phyloP scores from a whole-genome alignment of 1,140 invertebrate genomes.

The Luehdorfia chinensis region DNA sequence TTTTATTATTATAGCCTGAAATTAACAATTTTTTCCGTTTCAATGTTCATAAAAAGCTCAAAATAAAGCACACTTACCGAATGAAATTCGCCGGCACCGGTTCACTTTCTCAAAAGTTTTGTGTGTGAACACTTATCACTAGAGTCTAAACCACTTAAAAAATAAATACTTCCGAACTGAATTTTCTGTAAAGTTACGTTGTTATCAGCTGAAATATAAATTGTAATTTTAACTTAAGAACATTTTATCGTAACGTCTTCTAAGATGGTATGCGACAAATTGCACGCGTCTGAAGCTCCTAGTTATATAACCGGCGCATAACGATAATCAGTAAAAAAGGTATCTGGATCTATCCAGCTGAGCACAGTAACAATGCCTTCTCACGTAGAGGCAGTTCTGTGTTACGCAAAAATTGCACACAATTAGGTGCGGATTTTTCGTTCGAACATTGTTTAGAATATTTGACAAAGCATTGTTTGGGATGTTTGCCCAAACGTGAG shows the following conservation, averaged over 20 bases:
- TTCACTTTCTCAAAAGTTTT: not conserved
- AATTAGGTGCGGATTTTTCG: constrained; percentile 12
- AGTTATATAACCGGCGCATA: constrained; percentile 12
- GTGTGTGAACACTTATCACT: constrained; percentile 1
- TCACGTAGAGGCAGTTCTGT: constrained; percentile 5
- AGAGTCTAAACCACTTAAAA: not conserved
- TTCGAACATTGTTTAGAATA: constrained; percentile 14
- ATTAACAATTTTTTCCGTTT: too few species aligned
- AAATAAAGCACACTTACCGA: not conserved
- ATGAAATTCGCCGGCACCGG: not conserved
- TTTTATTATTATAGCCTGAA: too few species aligned
- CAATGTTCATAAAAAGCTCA: too few species aligned
- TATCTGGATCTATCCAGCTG: not conserved
- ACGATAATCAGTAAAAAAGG: constrained; percentile 7
- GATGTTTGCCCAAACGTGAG: constrained; percentile 8
- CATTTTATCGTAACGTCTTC: too few species aligned
- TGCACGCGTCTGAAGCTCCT: not conserved
- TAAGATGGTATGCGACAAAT: not conserved
- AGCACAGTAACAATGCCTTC: constrained; percentile 6
- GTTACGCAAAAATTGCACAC: constrained; percentile 15
- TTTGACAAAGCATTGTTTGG: constrained; percentile 14
- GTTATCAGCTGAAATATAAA: not conserved
- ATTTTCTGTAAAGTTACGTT: not conserved
- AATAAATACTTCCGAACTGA: constrained; percentile 8
- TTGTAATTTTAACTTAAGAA: not conserved